phyloP scores from a whole-genome alignment of 2,888 invertebrate genomes.

The Drosophila suboccidentalis region DNA sequence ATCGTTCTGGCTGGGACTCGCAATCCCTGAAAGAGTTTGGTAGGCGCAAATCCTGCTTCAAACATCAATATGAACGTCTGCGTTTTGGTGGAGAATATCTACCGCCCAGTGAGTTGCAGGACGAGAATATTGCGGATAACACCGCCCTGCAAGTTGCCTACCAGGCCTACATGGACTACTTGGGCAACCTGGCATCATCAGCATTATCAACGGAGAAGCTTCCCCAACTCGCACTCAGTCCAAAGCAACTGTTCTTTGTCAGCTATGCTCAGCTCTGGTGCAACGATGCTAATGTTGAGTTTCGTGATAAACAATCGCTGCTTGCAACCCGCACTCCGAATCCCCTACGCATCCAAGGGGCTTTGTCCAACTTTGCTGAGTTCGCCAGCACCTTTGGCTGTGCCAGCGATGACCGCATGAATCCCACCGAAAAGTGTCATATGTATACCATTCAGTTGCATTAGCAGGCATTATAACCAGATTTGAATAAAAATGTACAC shows the following conservation, averaged over 20 bases:
- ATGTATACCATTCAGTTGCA: constrained; percentile 62
- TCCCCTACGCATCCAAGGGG: constrained; percentile 77
- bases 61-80: constrained; percentile 76
- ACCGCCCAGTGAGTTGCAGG: constrained; percentile 72
- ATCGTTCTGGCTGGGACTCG: constrained; percentile 73
- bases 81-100: constrained; percentile 74
- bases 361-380: constrained; percentile 75
- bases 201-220: constrained; percentile 67
- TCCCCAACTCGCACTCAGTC: constrained; percentile 73
- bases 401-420: constrained; percentile 62
- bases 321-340: constrained; percentile 69
- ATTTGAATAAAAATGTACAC: no score
- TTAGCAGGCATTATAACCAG: not conserved
- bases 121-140: constrained; percentile 83
- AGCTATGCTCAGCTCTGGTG: constrained; percentile 82
- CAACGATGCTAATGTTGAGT: constrained; percentile 69
- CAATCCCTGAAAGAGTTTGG: constrained; percentile 64
- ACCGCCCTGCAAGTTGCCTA: constrained; percentile 82
- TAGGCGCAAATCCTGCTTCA: constrained; percentile 76
- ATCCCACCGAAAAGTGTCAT: constrained; percentile 75
- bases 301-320: constrained; percentile 76
- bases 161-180: constrained; percentile 73
- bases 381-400: constrained; percentile 79
- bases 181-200: constrained; percentile 43
- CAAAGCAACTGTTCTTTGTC: constrained; percentile 81